These are phyloP conservation scores for Drosophila neotestacea DNA, from an alignment of 2,888 invertebrate genomes.

Conservation along the genomic window DNA sequence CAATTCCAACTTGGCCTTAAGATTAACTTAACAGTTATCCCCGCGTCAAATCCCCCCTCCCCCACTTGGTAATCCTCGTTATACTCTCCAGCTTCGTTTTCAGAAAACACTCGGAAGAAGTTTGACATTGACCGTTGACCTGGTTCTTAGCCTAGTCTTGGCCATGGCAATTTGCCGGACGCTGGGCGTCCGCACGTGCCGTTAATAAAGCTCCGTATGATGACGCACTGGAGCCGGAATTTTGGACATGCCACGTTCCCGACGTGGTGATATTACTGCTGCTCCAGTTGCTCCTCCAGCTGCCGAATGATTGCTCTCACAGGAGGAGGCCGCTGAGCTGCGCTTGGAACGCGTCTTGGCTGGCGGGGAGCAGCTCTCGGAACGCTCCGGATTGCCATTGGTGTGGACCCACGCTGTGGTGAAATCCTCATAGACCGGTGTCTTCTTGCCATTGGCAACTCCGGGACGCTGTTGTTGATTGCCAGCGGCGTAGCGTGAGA, in stretches of 20 bases:
- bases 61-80: slow-evolving; percentile 15
- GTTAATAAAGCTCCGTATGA: slow-evolving; percentile 84
- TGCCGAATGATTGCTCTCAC: slow-evolving; percentile 82
- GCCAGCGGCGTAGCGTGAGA: slow-evolving; percentile 87
- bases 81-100: slow-evolving; percentile 7
- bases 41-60: slow-evolving; percentile 6
- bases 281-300: slow-evolving; percentile 65
- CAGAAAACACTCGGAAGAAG: slow-evolving; percentile 59
- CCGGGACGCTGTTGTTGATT: slow-evolving; percentile 58
- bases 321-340: slow-evolving; percentile 84
- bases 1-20: slow-evolving; percentile 67
- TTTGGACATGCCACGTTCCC: slow-evolving; percentile 84
- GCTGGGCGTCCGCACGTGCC: slow-evolving; percentile 70
- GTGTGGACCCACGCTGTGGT: slow-evolving; percentile 91
- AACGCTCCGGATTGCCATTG: slow-evolving; percentile 88
- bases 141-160: slow-evolving; percentile 25
- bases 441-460: slow-evolving; percentile 73
- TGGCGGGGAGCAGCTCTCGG: slow-evolving; percentile 86
- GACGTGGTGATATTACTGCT: slow-evolving; percentile 81
- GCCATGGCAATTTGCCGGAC: slow-evolving; percentile 43
- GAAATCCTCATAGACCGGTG: slow-evolving; percentile 88
- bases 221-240: slow-evolving; percentile 85
- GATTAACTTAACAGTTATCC: slow-evolving; percentile 48
- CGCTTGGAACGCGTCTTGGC: slow-evolving; percentile 83
- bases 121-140: slow-evolving; percentile 44